These are phyloP conservation scores for Gryllus bimaculatus DNA, from an alignment of 1,140 invertebrate genomes.

Conservation along the genomic window DNA sequence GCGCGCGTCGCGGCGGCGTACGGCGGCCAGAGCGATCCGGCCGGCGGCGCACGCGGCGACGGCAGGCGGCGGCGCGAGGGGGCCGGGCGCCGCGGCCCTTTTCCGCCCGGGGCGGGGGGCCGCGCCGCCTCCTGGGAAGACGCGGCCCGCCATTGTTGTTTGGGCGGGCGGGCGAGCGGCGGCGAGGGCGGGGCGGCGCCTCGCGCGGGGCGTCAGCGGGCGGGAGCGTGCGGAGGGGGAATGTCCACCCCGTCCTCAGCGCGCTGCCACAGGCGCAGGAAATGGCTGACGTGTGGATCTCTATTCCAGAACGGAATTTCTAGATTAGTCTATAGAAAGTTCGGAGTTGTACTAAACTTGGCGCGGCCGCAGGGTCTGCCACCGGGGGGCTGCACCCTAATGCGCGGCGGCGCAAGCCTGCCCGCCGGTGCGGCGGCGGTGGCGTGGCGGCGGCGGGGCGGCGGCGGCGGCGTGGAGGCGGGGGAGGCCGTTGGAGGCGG, in stretches of 20 bases:
- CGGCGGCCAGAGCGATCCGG: background rate
- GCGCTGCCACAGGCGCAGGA: slow-evolving; percentile 8
- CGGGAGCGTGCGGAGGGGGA: background rate
- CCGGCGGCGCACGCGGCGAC: no score
- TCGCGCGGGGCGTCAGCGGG: background rate
- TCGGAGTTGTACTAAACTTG: slow-evolving; percentile 6
- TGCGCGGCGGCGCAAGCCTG: background rate
- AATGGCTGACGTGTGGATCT: slow-evolving; percentile 21
- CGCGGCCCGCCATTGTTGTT: background rate
- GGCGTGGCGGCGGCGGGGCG: no score
- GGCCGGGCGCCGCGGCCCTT: no score
- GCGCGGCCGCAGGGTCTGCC: background rate
- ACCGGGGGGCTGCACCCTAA: background rate
- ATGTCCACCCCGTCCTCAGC: slow-evolving; percentile 8
- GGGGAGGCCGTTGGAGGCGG: no score
- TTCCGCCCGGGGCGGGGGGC: no score
- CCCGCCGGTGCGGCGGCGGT: no score
- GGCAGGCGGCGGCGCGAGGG: no score
- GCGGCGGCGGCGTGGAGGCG: no score
- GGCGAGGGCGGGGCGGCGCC: background rate
- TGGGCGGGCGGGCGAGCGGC: background rate
- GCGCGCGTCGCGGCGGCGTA: background rate
- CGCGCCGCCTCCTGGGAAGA: no score
- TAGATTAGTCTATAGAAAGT: slow-evolving; percentile 21
- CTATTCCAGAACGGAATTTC: slow-evolving; percentile 22